phyloP scores from a whole-genome alignment of 2,888 invertebrate species.

The Dichetophora obliterata region DNA sequence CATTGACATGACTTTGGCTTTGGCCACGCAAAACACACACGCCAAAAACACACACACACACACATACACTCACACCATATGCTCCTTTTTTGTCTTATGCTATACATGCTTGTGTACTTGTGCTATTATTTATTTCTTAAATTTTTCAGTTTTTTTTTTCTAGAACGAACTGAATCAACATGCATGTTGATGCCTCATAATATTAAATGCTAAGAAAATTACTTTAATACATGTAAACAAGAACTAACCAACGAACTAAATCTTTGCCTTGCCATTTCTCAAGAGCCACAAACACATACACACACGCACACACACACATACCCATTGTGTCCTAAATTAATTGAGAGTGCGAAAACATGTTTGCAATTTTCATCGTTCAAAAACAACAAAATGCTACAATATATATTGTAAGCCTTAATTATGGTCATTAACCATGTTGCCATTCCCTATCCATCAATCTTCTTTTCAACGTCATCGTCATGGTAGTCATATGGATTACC shows the following conservation, averaged over 20 bases:
- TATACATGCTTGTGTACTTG: not conserved
- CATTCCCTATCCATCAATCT: too few species aligned
- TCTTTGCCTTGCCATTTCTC: not conserved
- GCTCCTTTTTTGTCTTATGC: not conserved
- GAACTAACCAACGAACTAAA: not conserved
- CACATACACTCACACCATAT: not conserved
- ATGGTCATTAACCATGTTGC: too few species aligned
- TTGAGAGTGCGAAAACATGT: constrained; percentile 32
- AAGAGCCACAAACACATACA: too few species aligned
- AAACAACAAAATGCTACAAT: too few species aligned
- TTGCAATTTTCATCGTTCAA: too few species aligned
- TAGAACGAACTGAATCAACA: not conserved
- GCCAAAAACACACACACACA: not conserved
- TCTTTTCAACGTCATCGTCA: too few species aligned
- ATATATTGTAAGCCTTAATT: too few species aligned
- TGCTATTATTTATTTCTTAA: not conserved
- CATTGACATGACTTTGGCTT: constrained; percentile 53
- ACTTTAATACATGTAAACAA: not conserved
- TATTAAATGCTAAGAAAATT: constrained; percentile 27
- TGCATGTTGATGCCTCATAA: constrained; percentile 25
- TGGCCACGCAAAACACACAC: constrained; percentile 2
- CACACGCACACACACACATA: not conserved
- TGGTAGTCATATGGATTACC: too few species aligned
- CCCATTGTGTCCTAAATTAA: constrained; percentile 25
- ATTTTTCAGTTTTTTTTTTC: not conserved